Evolutionary conservation across 2,888 invertebrate genomes (phyloP), one percentile per base, ranked within the genome.

Genomic region (Plemyria rubiginata): DNA sequence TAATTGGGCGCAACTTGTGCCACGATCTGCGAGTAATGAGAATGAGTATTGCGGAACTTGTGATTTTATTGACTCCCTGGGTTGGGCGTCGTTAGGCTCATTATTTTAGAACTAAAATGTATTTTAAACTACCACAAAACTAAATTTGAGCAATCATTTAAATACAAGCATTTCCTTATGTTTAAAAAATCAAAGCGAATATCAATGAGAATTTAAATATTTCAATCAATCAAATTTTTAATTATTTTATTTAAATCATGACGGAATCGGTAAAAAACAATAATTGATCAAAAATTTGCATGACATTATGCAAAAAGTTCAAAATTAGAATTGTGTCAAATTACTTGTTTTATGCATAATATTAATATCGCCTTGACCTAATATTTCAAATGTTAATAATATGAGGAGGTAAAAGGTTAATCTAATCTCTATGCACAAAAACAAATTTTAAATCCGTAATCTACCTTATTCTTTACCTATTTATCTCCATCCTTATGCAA

Each of bases 281-380:
- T 41, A 49, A 60, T 56, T 11, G n/a, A 54, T 54, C 38, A 57
- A 29, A 7, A n/a, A 62, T 65, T 60, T 56, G 51, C 62, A 62
- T 67, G 12, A 38, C 3, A 49, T 40, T 53, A 45, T 29, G 53
- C 28, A 57, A 50, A 59, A 60, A 53, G 16, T 7, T 32, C 16
- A 4, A 58, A 52, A 58, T 48, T 50, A 38, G 54, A 54, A 16
- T 45, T 38, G 40, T 51, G 32, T 45, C 46, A 43, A 50, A 54
- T 65, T 57, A 55, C 54, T 43, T 2, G 41, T 62, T 65, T 65
- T 55, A 59, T 60, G 28, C 36, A 38, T 38, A 45, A 13, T 50
- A 13, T 45, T 45, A 49, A 32, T 9, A 57, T 67, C 8, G 45
- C 69, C 69, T 69, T 69, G 67, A 65, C 69, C 61, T 60, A 63